These are phyloP conservation scores for Timema podura DNA, from an alignment of 2,888 invertebrate species.

Conservation along the genomic window DNA sequence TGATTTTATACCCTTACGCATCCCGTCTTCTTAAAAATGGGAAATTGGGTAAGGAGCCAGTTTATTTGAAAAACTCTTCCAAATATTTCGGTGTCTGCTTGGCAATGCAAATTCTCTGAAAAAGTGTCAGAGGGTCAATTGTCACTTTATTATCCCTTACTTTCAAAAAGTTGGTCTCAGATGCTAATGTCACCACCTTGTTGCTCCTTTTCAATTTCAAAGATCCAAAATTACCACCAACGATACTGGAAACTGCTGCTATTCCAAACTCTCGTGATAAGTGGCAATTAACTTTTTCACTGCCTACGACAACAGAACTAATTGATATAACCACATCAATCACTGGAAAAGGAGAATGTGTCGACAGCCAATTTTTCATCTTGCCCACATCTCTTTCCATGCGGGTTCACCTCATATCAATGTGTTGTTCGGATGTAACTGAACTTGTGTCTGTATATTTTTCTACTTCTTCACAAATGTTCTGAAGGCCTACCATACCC, in stretches of 20 bases:
- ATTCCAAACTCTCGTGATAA: not conserved
- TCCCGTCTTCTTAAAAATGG: not conserved
- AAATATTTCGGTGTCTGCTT: not conserved
- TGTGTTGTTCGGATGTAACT: constrained; percentile 12
- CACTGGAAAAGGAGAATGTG: not conserved
- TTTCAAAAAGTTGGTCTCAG: not conserved
- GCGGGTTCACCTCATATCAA: constrained; percentile 10
- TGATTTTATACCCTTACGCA: constrained; percentile 5
- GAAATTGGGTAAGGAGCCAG: constrained; percentile 17
- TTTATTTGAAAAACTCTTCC: not conserved
- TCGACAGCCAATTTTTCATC: not conserved
- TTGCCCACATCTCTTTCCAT: constrained; percentile 2
- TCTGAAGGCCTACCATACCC: not conserved
- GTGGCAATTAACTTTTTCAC: not conserved
- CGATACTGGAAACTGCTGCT: constrained; percentile 1
- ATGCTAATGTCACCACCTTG: not conserved
- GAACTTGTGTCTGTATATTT: not conserved
- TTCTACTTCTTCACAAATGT: constrained; percentile 4
- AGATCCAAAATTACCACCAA: not conserved
- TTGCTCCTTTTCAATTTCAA: not conserved
- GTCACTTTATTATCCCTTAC: not conserved
- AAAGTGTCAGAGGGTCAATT: not conserved
- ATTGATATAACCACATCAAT: not conserved
- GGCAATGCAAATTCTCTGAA: constrained; percentile 7
- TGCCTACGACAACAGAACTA: not conserved